phyloP scores from a whole-genome alignment of 92 coral and sea anemone genomes.

The Siderastrea siderea region DNA sequence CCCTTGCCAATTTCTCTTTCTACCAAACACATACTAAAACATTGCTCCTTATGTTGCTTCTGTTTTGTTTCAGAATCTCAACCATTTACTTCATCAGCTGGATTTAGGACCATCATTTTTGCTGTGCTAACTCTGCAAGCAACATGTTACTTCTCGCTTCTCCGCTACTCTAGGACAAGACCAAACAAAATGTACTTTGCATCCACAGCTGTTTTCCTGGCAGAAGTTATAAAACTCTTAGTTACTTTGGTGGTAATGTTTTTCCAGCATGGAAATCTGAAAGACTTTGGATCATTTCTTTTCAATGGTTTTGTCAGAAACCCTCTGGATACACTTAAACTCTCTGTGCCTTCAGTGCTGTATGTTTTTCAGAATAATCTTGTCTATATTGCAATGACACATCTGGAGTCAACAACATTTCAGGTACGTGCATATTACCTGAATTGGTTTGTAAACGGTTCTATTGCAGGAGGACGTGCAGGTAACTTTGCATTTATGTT shows the following conservation, averaged over 20 bases:
- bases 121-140: conserved; percentile 77
- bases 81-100: conserved; percentile 58
- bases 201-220: conserved; percentile 81
- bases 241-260: conserved; percentile 65
- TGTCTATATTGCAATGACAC: conserved; percentile 84
- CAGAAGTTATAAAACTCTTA: conserved; percentile 71
- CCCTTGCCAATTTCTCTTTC: too few relatives aligned
- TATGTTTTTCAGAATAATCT: conserved; percentile 86
- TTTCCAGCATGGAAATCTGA: conserved; percentile 57
- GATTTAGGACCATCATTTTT: conserved; percentile 40
- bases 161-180: conserved; percentile 81
- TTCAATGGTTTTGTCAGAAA: conserved; percentile 50
- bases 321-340: conserved; percentile 61
- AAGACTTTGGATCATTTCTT: conserved; percentile 60
- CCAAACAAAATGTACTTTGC: conserved; percentile 78
- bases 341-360: conserved; percentile 78
- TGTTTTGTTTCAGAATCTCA: conserved; percentile 46
- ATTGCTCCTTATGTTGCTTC: not conserved
- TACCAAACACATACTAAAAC: too few relatives aligned
- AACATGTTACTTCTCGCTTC: conserved; percentile 79
- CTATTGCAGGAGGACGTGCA: too few relatives aligned
- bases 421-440: conserved; percentile 61
- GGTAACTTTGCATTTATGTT: too few relatives aligned
- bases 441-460: too few relatives aligned
- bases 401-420: conserved; percentile 87